phyloP scores from a whole-genome alignment of 2,797 vertebrate genomes.

The Schizopygopsis pylzovi region DNA sequence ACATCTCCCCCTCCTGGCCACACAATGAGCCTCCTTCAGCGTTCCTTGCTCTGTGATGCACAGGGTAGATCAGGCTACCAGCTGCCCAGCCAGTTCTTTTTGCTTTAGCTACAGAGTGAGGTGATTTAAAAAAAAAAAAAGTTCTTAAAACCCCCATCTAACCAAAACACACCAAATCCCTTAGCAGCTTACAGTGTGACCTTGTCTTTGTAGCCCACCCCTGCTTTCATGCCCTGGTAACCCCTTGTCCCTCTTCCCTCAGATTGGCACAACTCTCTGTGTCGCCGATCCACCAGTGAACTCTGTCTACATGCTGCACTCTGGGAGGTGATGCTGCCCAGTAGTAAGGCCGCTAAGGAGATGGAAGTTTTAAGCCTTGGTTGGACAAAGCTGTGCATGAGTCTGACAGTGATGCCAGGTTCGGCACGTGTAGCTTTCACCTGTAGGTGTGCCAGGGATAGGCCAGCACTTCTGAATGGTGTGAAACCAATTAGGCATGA shows the following conservation, averaged over 20 bases:
- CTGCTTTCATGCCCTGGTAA: constrained; percentile 58
- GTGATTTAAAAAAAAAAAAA: constrained; percentile 47
- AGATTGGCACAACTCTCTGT: constrained; percentile 49
- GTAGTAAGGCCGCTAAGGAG: constrained; percentile 44
- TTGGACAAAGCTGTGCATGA: constrained; percentile 42
- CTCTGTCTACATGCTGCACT: constrained; percentile 51
- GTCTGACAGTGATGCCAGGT: constrained; percentile 44
- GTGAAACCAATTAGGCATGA: constrained; percentile 57
- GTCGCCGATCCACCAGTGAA: constrained; percentile 54
- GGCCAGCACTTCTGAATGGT: constrained; percentile 43
- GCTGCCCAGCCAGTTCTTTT: constrained; percentile 61
- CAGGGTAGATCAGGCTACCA: constrained; percentile 72
- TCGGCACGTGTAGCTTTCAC: constrained; percentile 56
- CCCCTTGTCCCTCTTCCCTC: constrained; percentile 50
- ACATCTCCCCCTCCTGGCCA: constrained; percentile 72
- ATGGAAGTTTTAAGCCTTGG: constrained; percentile 50
- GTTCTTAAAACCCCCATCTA: constrained; percentile 55
- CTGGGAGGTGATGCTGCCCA: constrained; percentile 45
- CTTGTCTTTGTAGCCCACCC: constrained; percentile 49
- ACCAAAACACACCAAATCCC: constrained; percentile 56
- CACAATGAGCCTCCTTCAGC: constrained; percentile 78
- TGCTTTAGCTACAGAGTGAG: constrained; percentile 62
- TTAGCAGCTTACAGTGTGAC: constrained; percentile 51
- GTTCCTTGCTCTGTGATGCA: constrained; percentile 70
- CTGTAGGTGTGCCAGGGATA: constrained; percentile 50